These are phyloP conservation scores for Sebastes kiyomatsui DNA, from an alignment of 2,797 vertebrate species.

Conservation along the genomic window DNA sequence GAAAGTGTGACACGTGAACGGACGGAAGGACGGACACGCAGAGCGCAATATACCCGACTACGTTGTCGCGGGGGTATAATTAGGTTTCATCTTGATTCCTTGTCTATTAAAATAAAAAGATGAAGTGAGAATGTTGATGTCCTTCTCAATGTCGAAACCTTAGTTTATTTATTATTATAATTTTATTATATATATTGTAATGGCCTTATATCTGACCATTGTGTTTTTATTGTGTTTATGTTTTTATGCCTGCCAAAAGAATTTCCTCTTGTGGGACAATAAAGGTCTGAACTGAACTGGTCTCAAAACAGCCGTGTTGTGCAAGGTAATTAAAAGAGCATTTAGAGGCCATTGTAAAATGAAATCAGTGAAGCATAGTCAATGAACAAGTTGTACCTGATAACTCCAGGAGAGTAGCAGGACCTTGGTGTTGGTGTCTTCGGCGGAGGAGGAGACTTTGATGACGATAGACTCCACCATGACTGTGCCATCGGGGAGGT, in stretches of 20 bases:
- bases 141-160: not conserved
- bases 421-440: slow-evolving; percentile 91
- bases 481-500: slow-evolving; percentile 93
- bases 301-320: not conserved
- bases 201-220: not conserved
- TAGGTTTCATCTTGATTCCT: not conserved
- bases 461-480: slow-evolving; percentile 97
- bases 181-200: not conserved
- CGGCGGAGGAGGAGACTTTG: slow-evolving; percentile 91
- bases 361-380: not conserved
- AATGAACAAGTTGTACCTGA: slow-evolving; percentile 82
- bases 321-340: not conserved
- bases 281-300: no score
- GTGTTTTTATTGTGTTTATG: not conserved
- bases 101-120: not conserved
- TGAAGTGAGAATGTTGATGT: not conserved
- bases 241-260: not conserved
- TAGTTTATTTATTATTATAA: not conserved
- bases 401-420: slow-evolving; percentile 98
- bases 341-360: not conserved
- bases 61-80: not conserved
- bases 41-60: no score
- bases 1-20: no score
- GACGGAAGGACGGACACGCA: no score
- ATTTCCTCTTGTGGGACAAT: not conserved